Percentiles rank a stretch among this genome's conserved stretches.
phyloP scores from a whole-genome alignment of 2,888 invertebrate species.

The Euzophera pinguis region DNA sequence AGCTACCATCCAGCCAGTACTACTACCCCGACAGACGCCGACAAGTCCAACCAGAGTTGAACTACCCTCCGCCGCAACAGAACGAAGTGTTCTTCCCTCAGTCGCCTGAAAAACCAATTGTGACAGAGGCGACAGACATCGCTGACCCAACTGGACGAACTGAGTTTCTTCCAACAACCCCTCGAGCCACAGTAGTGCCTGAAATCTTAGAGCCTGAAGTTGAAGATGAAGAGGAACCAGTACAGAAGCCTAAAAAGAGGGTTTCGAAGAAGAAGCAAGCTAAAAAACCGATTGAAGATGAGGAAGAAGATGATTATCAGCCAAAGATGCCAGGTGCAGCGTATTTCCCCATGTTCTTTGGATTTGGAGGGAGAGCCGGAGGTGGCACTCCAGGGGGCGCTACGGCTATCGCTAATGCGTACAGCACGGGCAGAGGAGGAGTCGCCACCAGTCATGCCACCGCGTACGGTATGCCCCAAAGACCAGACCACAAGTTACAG shows the following conservation, averaged over 20 bases:
- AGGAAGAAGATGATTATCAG: constrained; percentile 72
- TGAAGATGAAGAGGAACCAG: constrained; percentile 55
- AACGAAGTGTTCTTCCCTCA: constrained; percentile 64
- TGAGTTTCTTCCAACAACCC: constrained; percentile 49
- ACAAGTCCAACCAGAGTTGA: constrained; percentile 53
- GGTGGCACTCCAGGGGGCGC: constrained; percentile 78
- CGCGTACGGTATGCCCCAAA: constrained; percentile 81
- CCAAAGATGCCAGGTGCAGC: constrained; percentile 74
- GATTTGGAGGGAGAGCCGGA: constrained; percentile 59
- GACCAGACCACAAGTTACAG: constrained; percentile 53
- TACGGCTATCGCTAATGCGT: constrained; percentile 86
- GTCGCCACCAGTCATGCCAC: constrained; percentile 87
- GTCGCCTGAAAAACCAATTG: constrained; percentile 43
- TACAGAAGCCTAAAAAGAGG: constrained; percentile 51
- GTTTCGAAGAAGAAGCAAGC: constrained; percentile 62
- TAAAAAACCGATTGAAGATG: constrained; percentile 60
- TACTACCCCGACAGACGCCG: constrained; percentile 64
- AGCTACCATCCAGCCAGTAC: constrained; percentile 54
- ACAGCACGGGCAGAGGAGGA: constrained; percentile 85
- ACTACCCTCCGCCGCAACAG: constrained; percentile 56
- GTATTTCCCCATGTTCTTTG: constrained; percentile 85
- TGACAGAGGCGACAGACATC: constrained; percentile 49
- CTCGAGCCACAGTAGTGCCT: constrained; percentile 38
- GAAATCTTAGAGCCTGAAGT: constrained; percentile 59
- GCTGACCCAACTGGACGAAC: constrained; percentile 55